Evolutionary conservation across 1,140 invertebrate genomes (phyloP).

Genomic region (Drosophila rufa): DNA sequence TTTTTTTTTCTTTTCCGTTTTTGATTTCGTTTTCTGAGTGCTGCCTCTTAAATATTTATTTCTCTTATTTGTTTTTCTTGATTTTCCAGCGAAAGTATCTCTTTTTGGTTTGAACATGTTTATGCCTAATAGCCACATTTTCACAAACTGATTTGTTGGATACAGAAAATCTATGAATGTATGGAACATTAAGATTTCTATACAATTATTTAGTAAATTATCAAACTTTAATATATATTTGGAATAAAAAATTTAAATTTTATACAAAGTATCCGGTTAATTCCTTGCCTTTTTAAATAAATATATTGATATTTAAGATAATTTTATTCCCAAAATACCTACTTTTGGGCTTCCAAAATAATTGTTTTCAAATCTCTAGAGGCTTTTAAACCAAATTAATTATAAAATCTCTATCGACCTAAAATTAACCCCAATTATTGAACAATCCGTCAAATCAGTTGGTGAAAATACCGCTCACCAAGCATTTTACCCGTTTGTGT

Average conservation of each 20-base stretch:
- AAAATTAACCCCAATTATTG: neutral
- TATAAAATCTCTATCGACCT: too few species aligned
- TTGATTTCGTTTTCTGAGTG: constrained; percentile 27
- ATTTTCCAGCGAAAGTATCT: constrained; percentile 18
- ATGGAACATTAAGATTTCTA: neutral
- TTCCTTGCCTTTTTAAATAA: neutral
- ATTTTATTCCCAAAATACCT: neutral
- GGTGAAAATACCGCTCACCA: constrained; percentile 11
- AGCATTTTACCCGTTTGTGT: constrained; percentile 45
- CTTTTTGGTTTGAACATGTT: constrained; percentile 26
- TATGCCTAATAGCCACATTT: constrained; percentile 21
- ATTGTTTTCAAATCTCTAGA: neutral
- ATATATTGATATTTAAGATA: accelerated
- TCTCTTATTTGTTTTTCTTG: constrained; percentile 17
- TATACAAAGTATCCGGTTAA: neutral
- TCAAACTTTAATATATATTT: too few species aligned
- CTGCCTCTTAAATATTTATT: constrained; percentile 46
- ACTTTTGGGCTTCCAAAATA: neutral
- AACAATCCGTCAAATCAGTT: neutral
- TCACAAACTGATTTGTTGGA: constrained; percentile 16
- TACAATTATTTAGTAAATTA: neutral
- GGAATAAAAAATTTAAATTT: neutral
- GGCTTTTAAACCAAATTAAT: neutral
- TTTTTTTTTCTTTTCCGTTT: constrained; percentile 11
- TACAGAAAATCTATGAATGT: neutral